These are phyloP conservation scores for Lamellibrachia luymesi DNA, from an alignment of 1,140 invertebrate genomes.

Conservation along the genomic window DNA sequence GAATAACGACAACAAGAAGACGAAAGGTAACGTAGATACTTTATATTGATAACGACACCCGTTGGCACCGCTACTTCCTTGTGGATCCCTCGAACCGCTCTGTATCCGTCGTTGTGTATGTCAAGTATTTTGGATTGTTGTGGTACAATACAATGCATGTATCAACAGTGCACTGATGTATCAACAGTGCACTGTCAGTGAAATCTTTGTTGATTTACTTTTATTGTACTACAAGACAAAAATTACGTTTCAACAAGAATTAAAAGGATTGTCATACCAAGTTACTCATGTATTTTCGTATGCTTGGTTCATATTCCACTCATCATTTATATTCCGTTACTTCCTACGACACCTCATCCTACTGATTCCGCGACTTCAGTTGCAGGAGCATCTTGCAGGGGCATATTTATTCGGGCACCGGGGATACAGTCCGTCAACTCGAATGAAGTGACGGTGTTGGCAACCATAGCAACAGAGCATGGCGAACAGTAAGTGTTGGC, in stretches of 20 bases:
- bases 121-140: too few species aligned
- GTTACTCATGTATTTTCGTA: not conserved
- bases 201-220: too few species aligned
- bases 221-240: too few species aligned
- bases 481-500: slow-evolving; percentile 35
- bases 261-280: not conserved
- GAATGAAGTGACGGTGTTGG: slow-evolving; percentile 37
- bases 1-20: not conserved
- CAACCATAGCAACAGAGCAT: slow-evolving; percentile 25
- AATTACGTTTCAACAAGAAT: slow-evolving; percentile 23
- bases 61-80: too few species aligned
- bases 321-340: too few species aligned
- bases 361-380: not conserved
- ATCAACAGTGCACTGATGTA: too few species aligned
- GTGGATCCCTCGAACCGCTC: too few species aligned
- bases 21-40: not conserved
- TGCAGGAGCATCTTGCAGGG: slow-evolving; percentile 25
- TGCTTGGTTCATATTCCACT: not conserved
- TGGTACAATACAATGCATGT: too few species aligned
- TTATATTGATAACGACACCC: too few species aligned
- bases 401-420: slow-evolving; percentile 49
- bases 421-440: slow-evolving; percentile 35
- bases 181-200: too few species aligned
- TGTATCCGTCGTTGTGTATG: too few species aligned
- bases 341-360: not conserved